Evolutionary conservation across 2,888 invertebrate genomes (phyloP), one percentile per base, ranked within the genome.

Genomic region (Horisme vitalbata): DNA sequence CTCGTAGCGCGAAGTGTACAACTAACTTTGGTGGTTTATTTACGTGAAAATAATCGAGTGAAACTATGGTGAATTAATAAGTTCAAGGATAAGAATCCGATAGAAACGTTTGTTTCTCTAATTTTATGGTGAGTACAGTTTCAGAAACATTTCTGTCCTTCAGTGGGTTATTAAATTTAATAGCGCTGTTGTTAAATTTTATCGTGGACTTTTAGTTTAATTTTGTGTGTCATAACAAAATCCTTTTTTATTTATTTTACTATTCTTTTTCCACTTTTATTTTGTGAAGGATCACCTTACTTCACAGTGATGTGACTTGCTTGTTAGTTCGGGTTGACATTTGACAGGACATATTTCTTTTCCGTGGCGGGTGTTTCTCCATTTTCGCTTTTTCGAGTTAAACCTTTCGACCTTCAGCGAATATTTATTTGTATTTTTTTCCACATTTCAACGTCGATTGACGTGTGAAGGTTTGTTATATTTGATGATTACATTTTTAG

Each of bases 61-160:
- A 55, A 43, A 61, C 48, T 56, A 70, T 73, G 67, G 75, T 75
- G 78, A 65, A 66, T 61, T 65, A 59, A 59, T 48, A 56, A 39
- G 43, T 62, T 57, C 43, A 66, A 65, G 71, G 72, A 78, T 75
- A 72, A 67, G 61, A 57, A 50, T 52, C 27, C 53, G 51, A 52
- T 65, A 64, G 53, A 50, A 34, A 43, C 45, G 54, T 52, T 58
- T 71, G 68, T 57, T 64, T 59, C 59, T 61, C 45, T 66, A 58
- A 50, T 76, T 83, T 63, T 83, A 83, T 83, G 83, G 83, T 84
- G 63, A 83, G 83, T 78, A 48, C 36, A 23, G 32, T 48, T 43
- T 36, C 12, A 23, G 31, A 48, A 15, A 41, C 38, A 28, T 54
- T 39, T 32, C 14, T 28, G 44, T 37, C 31, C 39, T 49, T 45